Evolutionary conservation across 1,140 invertebrate genomes (phyloP).

Genomic region (Musca vetustissima): DNA sequence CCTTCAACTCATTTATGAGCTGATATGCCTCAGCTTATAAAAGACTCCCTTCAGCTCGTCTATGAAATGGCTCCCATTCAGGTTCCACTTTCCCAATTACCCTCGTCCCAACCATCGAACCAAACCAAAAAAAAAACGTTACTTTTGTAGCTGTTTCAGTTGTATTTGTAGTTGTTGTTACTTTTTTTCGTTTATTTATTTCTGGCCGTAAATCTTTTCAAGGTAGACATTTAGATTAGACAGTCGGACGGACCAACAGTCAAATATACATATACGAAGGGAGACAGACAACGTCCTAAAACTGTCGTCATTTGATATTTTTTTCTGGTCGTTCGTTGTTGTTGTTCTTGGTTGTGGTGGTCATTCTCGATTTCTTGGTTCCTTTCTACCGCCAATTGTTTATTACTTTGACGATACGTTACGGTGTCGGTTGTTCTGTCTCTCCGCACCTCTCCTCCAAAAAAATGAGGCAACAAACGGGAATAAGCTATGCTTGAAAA

Average conservation of each 20-base stretch:
- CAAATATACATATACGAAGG: not conserved
- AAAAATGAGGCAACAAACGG: too few species aligned
- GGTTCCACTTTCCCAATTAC: too few species aligned
- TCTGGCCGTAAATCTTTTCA: constrained; percentile 16
- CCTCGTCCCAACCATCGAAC: too few species aligned
- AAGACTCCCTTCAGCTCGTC: too few species aligned
- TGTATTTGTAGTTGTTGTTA: too few species aligned
- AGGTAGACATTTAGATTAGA: constrained; percentile 23
- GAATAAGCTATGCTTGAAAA: not conserved
- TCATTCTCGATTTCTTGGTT: not conserved
- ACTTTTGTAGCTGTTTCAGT: not conserved
- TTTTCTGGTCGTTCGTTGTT: not conserved
- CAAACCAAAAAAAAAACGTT: too few species aligned
- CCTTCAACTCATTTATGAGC: too few species aligned
- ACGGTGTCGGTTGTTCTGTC: not conserved
- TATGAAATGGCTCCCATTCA: too few species aligned
- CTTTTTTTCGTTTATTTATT: constrained; percentile 2
- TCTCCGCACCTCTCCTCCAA: not conserved
- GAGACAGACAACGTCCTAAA: constrained; percentile 13
- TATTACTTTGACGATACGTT: constrained; percentile 12
- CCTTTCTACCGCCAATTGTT: constrained; percentile 1
- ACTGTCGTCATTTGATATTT: constrained; percentile 24
- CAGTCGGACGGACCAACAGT: not conserved
- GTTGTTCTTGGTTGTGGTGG: not conserved
- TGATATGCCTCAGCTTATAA: too few species aligned